Conservation (phyloP, 2,113 vertebrate genomes). For the Lethenteron camtschaticum region DNA sequence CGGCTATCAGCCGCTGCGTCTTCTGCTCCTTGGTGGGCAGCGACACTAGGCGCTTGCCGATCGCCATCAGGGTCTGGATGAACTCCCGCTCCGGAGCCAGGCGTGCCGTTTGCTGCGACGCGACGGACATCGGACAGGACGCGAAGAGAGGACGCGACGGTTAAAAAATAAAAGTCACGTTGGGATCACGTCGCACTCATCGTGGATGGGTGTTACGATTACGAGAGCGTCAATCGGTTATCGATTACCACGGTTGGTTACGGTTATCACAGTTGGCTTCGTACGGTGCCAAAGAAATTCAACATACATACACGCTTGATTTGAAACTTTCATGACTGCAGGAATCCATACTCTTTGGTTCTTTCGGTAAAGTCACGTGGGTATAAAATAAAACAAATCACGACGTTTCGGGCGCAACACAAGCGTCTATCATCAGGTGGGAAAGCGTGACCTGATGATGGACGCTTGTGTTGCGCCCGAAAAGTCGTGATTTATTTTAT, state of each 20-base stretch:
- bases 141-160: neutral
- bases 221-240: neutral
- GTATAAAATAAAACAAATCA: no score
- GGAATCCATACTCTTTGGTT: no score
- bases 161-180: neutral
- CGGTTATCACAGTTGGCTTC: no score
- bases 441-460: no score
- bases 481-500: no score
- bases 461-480: no score
- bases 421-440: no score
- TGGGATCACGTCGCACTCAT: neutral
- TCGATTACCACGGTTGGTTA: neutral
- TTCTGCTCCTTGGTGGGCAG: conserved; percentile 95
- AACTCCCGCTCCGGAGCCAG: conserved; percentile 73
- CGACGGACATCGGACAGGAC: neutral
- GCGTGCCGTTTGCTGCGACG: conserved; percentile 34
- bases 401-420: no score
- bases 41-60: conserved; percentile 67
- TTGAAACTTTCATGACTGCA: no score
- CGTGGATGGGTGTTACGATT: neutral
- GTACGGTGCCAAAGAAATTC: no score
- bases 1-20: conserved; percentile 61
- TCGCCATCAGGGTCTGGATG: conserved; percentile 74
- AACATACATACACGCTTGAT: no score
- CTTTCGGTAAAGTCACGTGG: no score